A percentile compares a stretch with the other conserved stretches of the same genome.
phyloP scores from a whole-genome alignment of 2,797 vertebrate species.

The Rhinoraja longicauda region DNA sequence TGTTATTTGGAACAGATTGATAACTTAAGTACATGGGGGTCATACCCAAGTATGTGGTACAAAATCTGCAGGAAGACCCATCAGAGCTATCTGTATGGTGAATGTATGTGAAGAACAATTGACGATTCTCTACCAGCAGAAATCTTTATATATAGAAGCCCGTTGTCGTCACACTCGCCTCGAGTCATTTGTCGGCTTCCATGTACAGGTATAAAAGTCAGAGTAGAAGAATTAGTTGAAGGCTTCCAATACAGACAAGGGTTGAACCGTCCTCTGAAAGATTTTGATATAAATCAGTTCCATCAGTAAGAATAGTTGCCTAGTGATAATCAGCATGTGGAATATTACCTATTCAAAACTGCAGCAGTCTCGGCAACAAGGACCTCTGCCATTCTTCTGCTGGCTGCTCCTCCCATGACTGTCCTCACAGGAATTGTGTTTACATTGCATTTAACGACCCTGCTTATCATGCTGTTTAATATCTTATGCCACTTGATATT shows the following conservation, averaged over 20 bases:
- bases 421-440: neutral
- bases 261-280: conserved; percentile 7
- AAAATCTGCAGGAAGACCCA: neutral
- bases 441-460: conserved; percentile 18
- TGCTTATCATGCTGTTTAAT: conserved; percentile 33
- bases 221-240: conserved; percentile 19
- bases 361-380: neutral
- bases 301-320: neutral
- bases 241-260: conserved; percentile 13
- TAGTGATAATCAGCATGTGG: neutral
- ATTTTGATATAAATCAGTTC: conserved; percentile 29
- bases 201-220: conserved; percentile 7
- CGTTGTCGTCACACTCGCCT: neutral
- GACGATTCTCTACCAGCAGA: conserved; percentile 4
- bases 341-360: neutral
- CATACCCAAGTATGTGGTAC: neutral
- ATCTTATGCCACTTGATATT: conserved; percentile 7
- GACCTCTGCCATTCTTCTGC: neutral
- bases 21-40: neutral
- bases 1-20: neutral
- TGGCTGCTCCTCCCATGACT: neutral
- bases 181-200: neutral
- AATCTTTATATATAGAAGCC: conserved; percentile 5
- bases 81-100: neutral
- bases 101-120: neutral